Base-by-base conservation (phyloP, 2,113 vertebrate genomes). In the Pomatorhinus ruficollis region DNA sequence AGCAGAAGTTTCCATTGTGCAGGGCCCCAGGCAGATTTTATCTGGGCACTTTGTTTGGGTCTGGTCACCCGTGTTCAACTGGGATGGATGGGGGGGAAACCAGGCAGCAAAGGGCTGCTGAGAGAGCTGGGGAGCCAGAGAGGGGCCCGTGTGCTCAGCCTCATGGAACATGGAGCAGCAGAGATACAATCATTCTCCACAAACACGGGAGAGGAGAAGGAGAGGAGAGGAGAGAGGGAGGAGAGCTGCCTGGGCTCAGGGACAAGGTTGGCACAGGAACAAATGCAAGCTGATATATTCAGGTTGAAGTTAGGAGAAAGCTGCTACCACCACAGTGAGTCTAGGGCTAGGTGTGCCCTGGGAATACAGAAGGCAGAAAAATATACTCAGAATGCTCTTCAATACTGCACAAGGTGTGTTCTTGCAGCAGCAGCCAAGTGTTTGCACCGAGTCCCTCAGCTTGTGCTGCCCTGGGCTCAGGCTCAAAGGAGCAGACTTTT, bases 1-100 rank as follows among this genome's bases (percentile, higher is more conserved):
- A 1, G 0, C 4, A 4, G 47, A 56, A 95, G 71, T 97, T 97
- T 97, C 96, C 96, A 97, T 95, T 95, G 93, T 95, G 95, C 93
- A 66, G 61, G 12, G 74, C 61, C 65, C 45, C 0, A 0, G 52
- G 72, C 35, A 94, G 94, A 96, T 96, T 21, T 95, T 96, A 97
- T 97, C 96, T 50, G 66, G 59, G 35, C n/a, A 27, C 85, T 88
- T 93, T 93, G 88, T 87, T 94, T 35, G 0, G 89, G 27, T 82
- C 78, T 91, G 92, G 52, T 71, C 90, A 69, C 24, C 87, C 82
- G 21, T 45, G 85, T 21, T 65, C 33, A 1, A 1, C 65, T 18
- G 70, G 60, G 80, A 83, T 0, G 0, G 59, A 23, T 1, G 0
- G 6, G 66, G 31, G 2, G 13, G 28, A 60, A 77, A 57, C 11